Conservation (phyloP, 2,888 invertebrate genomes). For the Epinotia brunnichana region DNA sequence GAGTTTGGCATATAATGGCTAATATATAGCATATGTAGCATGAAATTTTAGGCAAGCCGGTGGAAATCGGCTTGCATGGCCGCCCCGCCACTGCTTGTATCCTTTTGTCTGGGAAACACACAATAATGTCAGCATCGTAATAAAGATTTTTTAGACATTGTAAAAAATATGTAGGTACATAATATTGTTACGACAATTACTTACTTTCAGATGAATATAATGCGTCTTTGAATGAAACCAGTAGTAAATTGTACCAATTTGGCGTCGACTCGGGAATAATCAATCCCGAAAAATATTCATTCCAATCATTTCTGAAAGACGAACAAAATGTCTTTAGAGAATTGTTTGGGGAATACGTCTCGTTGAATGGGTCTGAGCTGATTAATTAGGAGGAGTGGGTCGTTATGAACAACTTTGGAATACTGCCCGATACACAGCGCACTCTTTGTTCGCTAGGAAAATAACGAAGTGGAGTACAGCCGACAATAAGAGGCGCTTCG, state of each 20-base stretch:
- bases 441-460: constrained; percentile 64
- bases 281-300: constrained; percentile 66
- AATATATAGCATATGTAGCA: too few relatives aligned
- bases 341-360: constrained; percentile 57
- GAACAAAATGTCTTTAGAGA: constrained; percentile 65
- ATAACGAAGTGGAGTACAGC: constrained; percentile 61
- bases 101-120: neutral
- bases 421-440: constrained; percentile 63
- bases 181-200: constrained; percentile 44
- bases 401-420: constrained; percentile 67
- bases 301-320: constrained; percentile 61
- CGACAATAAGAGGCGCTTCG: constrained; percentile 61
- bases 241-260: constrained; percentile 54
- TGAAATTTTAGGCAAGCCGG: too few relatives aligned
- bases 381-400: constrained; percentile 69
- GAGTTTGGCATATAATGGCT: too few relatives aligned
- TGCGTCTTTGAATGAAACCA: constrained; percentile 53
- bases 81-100: too few relatives aligned
- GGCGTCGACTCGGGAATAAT: constrained; percentile 68
- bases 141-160: neutral
- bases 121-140: neutral
- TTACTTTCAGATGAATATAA: constrained; percentile 56
- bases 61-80: too few relatives aligned
- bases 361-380: constrained; percentile 55
- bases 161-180: neutral